A percentile compares a stretch with the other conserved stretches of the same genome.
Evolutionary conservation across 2,113 vertebrate genomes (phyloP).

Genomic region (Bambusicola thoracicus): DNA sequence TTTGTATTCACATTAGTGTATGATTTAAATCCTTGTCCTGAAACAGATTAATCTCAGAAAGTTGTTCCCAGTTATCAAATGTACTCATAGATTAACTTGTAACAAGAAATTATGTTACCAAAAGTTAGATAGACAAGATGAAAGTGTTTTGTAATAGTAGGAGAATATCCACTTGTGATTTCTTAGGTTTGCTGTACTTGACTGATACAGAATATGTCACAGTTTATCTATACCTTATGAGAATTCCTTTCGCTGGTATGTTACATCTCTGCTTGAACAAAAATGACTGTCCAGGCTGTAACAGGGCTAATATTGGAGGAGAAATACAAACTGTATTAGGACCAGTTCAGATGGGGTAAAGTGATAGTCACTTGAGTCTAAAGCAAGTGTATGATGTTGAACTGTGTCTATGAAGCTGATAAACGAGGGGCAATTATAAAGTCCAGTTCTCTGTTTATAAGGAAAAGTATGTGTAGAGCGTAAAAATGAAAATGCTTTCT

Average conservation of each 20-base stretch:
- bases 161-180: neutral
- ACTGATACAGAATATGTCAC: neutral
- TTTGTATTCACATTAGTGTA: neutral
- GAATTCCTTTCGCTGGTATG: constrained; percentile 33
- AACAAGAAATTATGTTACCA: neutral
- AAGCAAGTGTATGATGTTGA: constrained; percentile 2
- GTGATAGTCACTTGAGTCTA: constrained; percentile 29
- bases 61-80: neutral
- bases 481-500: constrained; percentile 26
- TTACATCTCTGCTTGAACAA: constrained; percentile 6
- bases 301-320: neutral
- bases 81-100: neutral
- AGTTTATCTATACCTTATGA: neutral
- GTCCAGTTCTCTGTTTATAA: neutral
- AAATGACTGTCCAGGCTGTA: neutral
- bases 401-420: constrained; percentile 6
- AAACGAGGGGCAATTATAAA: neutral
- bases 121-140: neutral
- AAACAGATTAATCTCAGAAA: neutral
- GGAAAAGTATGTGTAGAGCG: neutral
- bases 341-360: constrained; percentile 32
- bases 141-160: neutral
- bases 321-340: neutral
- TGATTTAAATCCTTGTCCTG: neutral
- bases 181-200: neutral